Evolutionary conservation across 2,797 vertebrate species (phyloP), one percentile per base, ranked within the genome.

Genomic region (Trachurus trachurus): DNA sequence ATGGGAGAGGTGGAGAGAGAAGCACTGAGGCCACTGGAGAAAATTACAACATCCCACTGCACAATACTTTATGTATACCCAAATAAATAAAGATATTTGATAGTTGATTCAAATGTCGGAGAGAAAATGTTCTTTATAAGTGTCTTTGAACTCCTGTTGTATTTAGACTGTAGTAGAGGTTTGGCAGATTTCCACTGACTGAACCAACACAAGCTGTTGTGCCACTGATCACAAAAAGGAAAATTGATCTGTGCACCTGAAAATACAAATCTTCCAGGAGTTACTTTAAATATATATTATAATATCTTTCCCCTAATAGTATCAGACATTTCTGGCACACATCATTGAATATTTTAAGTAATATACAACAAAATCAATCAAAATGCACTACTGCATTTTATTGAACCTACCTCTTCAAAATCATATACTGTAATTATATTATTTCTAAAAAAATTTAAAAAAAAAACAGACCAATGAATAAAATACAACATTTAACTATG

Each of bases 1-100:
- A 81, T 17, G 56, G 63, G 66, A 78, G 68, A 83, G 66, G 76
- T 60, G 44, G 61, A 50, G 57, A 49, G 65, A 31, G 47, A 21
- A 56, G 62, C 37, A 10, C 31, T 4, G 63, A 53, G 44, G 37
- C 63, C 49, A 53, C 12, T 9, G 19, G 54, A 71, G 79, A 59
- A 60, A 44, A 15, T 49, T 2, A n/a, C 45, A 19, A 49, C 7
- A 49, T 49, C 22, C 16, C 1, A 8, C 3, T 49, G 45, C 45
- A 17, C 45, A 49, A 49, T 17, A n/a, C n/a, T n/a, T 2, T 47
- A 17, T 49, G 19, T 47, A 47, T 19, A 17, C 6, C 17, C 16
- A 17, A 17, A 47, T 17, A 47, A 47, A 47, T 19, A 6, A 2
- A 37, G 34, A 47, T 19, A 47, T 47, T 47, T 6, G 16, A 19